These are phyloP conservation scores for Drosophila saltans DNA, from an alignment of 1,140 invertebrate genomes.

Conservation along the genomic window DNA sequence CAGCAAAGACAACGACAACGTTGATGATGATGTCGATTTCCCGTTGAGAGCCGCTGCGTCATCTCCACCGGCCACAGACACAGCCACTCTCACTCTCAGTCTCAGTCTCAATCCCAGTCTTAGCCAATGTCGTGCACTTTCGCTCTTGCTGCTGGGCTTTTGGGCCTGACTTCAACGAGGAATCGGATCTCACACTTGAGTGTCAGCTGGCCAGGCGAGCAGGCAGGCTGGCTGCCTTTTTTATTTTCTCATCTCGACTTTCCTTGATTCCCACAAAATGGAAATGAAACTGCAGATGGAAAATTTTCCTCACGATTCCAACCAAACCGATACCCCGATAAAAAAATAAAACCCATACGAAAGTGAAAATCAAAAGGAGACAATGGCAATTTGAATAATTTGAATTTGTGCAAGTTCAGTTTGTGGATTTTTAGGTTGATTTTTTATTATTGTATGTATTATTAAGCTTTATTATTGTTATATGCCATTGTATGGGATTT, in stretches of 20 bases:
- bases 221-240: slow-evolving; percentile 44
- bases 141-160: slow-evolving; percentile 61
- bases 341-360: slow-evolving; percentile 16
- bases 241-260: slow-evolving; percentile 31
- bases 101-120: slow-evolving; percentile 16
- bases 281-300: slow-evolving; percentile 35
- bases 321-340: background rate
- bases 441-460: slow-evolving; percentile 1
- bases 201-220: slow-evolving; percentile 65
- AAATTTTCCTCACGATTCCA: slow-evolving; percentile 65
- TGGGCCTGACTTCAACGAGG: slow-evolving; percentile 27
- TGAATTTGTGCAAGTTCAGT: slow-evolving; percentile 51
- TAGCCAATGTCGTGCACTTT: slow-evolving; percentile 74
- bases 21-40: slow-evolving; percentile 49
- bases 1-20: slow-evolving; percentile 30
- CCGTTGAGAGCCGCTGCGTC: slow-evolving; percentile 57
- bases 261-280: slow-evolving; percentile 41
- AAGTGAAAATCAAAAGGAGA: slow-evolving; percentile 75
- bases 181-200: slow-evolving; percentile 51
- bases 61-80: slow-evolving; percentile 10
- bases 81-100: slow-evolving; percentile 10
- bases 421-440: slow-evolving; percentile 47
- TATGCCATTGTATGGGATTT: slow-evolving; percentile 36
- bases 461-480: slow-evolving; percentile 32
- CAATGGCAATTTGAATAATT: slow-evolving; percentile 81